These are phyloP conservation scores for Callyntrura sp. DNA, from an alignment of 2,888 invertebrate species.

Conservation along the genomic window DNA sequence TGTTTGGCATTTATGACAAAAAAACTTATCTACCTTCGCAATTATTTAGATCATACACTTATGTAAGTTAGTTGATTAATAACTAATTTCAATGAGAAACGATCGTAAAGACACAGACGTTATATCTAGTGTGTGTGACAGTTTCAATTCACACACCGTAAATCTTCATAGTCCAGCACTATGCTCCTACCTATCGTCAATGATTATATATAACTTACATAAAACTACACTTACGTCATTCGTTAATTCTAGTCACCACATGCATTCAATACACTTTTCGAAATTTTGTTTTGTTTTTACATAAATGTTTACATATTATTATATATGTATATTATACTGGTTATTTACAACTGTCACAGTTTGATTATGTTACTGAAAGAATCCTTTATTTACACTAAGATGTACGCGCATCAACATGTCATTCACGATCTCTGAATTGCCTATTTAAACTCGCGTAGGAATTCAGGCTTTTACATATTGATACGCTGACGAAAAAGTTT, in stretches of 20 bases:
- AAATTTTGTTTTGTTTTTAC: constrained; percentile 40
- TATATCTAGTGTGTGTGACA: too few species aligned
- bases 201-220: constrained; percentile 17
- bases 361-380: constrained; percentile 29
- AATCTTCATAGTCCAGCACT: background rate
- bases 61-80: background rate
- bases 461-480: background rate
- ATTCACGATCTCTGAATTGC: constrained; percentile 20
- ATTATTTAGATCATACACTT: background rate
- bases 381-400: constrained; percentile 33
- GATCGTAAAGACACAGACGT: background rate
- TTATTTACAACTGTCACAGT: constrained; percentile 38
- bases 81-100: background rate
- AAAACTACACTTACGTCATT: background rate
- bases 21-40: background rate
- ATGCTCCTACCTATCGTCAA: background rate
- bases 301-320: too few species aligned
- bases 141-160: background rate
- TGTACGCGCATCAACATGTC: background rate
- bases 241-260: constrained; percentile 32
- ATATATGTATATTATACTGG: constrained; percentile 41
- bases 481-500: background rate
- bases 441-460: background rate
- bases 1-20: too few species aligned
- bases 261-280: constrained; percentile 15